Evolutionary conservation across 2,113 vertebrate species (phyloP).

Genomic region (Tiliqua scincoides): DNA sequence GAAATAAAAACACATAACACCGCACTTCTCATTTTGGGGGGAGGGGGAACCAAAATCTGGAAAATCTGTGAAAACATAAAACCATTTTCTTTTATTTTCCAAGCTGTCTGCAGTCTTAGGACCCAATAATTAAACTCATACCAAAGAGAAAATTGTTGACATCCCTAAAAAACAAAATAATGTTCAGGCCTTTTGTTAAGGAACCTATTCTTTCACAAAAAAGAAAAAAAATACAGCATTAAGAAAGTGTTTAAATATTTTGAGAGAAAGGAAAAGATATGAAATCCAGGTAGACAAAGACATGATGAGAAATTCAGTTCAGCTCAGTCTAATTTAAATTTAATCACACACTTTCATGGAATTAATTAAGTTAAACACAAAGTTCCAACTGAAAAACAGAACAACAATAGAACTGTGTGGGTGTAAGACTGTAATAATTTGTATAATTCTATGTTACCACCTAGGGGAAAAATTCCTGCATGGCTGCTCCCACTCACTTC

Average conservation of each 20-base stretch:
- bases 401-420: background rate
- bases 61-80: too few relatives aligned
- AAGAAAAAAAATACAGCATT: background rate
- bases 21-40: too few relatives aligned
- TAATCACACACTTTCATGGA: background rate
- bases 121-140: too few relatives aligned
- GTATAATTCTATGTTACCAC: slow-evolving; percentile 17
- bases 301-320: background rate
- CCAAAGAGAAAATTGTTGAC: background rate
- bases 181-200: background rate
- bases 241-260: background rate
- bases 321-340: background rate
- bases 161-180: background rate
- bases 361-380: slow-evolving; percentile 21
- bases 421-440: background rate
- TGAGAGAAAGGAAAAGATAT: background rate
- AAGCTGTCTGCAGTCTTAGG: background rate
- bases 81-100: background rate
- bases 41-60: too few relatives aligned
- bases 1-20: too few relatives aligned
- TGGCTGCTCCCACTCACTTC: slow-evolving; percentile 31
- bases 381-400: background rate
- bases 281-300: background rate
- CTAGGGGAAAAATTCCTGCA: background rate
- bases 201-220: background rate